These are phyloP conservation scores for Drosophila miranda DNA, from an alignment of 1,140 invertebrate species.

Conservation along the genomic window DNA sequence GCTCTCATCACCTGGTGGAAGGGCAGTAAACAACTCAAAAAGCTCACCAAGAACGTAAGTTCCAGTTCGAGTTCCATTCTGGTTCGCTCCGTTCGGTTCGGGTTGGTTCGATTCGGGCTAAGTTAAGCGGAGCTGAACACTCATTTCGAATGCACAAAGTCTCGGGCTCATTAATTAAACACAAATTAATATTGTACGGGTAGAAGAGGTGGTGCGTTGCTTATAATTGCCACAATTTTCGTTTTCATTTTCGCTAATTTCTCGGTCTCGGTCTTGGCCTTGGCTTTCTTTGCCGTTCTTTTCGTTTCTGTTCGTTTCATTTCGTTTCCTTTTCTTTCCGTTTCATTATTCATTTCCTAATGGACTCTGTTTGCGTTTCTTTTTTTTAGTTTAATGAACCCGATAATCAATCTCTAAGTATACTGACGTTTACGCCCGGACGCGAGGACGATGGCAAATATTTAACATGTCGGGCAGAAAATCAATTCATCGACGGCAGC, in stretches of 20 bases:
- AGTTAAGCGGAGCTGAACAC: conserved; percentile 3
- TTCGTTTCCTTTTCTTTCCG: conserved; percentile 40
- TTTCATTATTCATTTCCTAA: conserved; percentile 79
- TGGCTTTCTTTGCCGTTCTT: conserved; percentile 18
- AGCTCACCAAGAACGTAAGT: conserved; percentile 91
- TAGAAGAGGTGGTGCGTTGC: conserved; percentile 31
- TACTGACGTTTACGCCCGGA: conserved; percentile 90
- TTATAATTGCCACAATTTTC: conserved; percentile 75
- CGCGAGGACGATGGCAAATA: conserved; percentile 94
- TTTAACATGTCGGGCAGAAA: conserved; percentile 93
- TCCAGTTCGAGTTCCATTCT: too few species aligned
- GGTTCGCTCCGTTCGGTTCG: too few species aligned
- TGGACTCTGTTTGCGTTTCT: conserved; percentile 77
- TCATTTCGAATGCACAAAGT: conserved; percentile 52
- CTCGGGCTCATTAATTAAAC: conserved; percentile 56
- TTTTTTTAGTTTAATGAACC: conserved; percentile 88
- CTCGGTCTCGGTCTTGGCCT: conserved; percentile 19
- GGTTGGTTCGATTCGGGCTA: too few species aligned
- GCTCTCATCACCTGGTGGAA: conserved; percentile 95
- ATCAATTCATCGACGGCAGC: conserved; percentile 90
- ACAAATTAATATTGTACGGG: conserved; percentile 64
- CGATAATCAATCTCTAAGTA: conserved; percentile 92
- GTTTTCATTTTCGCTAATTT: conserved; percentile 44
- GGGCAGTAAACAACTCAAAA: conserved; percentile 89
- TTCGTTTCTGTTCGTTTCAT: conserved; percentile 13